Percentiles rank a stretch among this genome's conserved stretches.
Conservation (phyloP, 1,140 invertebrate species). For the Melanaphis sacchari region DNA sequence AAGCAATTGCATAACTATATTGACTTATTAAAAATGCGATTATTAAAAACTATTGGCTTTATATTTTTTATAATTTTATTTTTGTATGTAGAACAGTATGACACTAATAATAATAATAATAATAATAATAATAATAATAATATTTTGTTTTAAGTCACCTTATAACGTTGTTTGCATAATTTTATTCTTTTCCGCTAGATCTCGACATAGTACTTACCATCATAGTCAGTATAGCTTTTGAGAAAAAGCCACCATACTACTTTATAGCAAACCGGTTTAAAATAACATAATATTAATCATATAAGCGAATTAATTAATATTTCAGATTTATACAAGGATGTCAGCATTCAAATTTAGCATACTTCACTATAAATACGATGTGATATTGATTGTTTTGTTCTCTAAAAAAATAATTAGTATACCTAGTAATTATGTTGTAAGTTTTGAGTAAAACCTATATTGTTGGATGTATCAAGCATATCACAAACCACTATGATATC, state of each 20-base stretch:
- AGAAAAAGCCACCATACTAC: background rate
- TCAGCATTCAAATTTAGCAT: background rate
- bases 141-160: background rate
- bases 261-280: background rate
- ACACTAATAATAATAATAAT: background rate
- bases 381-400: background rate
- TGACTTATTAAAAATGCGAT: background rate
- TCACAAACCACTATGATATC: background rate
- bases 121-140: background rate
- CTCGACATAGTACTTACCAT: background rate
- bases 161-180: background rate
- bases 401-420: background rate
- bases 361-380: background rate
- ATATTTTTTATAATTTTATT: background rate
- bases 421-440: background rate
- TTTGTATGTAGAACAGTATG: no score
- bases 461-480: background rate
- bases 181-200: background rate
- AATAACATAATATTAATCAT: background rate
- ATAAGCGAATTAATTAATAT: background rate
- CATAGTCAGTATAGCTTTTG: background rate
- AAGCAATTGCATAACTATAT: background rate
- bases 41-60: background rate
- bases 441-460: background rate
- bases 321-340: background rate